phyloP scores from a whole-genome alignment of 2,888 invertebrate species.

The Teleiodes luculella region DNA sequence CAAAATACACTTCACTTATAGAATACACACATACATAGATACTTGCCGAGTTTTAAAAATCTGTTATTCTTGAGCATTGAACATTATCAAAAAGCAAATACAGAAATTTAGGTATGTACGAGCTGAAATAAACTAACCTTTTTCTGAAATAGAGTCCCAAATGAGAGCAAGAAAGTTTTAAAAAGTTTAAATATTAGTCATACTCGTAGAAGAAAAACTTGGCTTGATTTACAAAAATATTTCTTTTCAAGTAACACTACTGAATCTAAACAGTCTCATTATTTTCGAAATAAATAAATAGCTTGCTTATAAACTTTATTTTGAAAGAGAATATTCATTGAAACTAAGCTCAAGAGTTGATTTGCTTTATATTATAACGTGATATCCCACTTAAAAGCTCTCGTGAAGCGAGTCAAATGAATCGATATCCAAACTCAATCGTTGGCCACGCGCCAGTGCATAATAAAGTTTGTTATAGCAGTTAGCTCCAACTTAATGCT shows the following conservation, averaged over 20 bases:
- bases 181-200: background rate
- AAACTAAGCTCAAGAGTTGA: background rate
- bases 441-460: slow-evolving; percentile 69
- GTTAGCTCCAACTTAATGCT: slow-evolving; percentile 42
- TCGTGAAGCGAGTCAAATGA: slow-evolving; percentile 52
- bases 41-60: too few species aligned
- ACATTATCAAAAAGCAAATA: too few species aligned
- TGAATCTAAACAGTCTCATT: too few species aligned
- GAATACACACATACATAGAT: too few species aligned
- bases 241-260: too few species aligned
- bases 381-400: slow-evolving; percentile 31
- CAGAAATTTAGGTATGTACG: too few species aligned
- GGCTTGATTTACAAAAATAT: background rate
- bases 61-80: too few species aligned
- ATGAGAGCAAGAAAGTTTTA: background rate
- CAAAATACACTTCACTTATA: too few species aligned
- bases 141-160: background rate
- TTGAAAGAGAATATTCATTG: too few species aligned
- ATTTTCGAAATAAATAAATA: too few species aligned
- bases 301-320: too few species aligned
- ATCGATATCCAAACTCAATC: slow-evolving; percentile 55
- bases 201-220: background rate
- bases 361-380: background rate
- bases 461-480: slow-evolving; percentile 57
- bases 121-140: background rate